phyloP scores from a whole-genome alignment of 2,888 invertebrate genomes.

The Camponotus fellah region DNA sequence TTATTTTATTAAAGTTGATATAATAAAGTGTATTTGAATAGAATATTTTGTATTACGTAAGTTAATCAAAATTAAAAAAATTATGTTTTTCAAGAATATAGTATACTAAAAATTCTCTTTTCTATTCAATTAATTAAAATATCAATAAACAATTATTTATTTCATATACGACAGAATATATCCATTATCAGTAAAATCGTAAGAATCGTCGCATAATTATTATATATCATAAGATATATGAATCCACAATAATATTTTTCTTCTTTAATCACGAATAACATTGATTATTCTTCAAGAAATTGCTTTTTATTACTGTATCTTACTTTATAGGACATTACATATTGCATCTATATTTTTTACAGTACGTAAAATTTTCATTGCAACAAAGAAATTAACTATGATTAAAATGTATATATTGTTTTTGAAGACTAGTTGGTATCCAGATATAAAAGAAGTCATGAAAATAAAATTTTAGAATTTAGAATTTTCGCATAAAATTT shows the following conservation, averaged over 20 bases:
- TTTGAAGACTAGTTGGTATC: constrained; percentile 49
- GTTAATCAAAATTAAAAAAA: constrained; percentile 8
- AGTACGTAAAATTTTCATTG: constrained; percentile 7
- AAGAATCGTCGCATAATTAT: constrained; percentile 4
- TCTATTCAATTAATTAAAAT: background rate
- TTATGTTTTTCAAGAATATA: background rate
- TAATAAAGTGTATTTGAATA: background rate
- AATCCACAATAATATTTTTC: background rate
- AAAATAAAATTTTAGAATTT: constrained; percentile 37
- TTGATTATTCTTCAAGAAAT: constrained; percentile 67
- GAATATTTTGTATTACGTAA: background rate
- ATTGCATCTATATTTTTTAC: constrained; percentile 26
- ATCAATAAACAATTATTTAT: background rate
- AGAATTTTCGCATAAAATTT: background rate
- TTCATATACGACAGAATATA: constrained; percentile 9
- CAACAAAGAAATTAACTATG: constrained; percentile 37
- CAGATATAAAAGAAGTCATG: constrained; percentile 41
- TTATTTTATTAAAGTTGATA: constrained; percentile 12
- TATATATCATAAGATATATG: constrained; percentile 2
- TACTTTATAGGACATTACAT: constrained; percentile 46
- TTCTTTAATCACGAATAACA: constrained; percentile 33
- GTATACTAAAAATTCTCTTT: background rate
- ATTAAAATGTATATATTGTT: constrained; percentile 65
- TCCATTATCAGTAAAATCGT: background rate
- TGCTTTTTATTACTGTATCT: constrained; percentile 40